Base-by-base conservation (phyloP, 2,797 vertebrate genomes). In the Phoxinus dragarum region DNA sequence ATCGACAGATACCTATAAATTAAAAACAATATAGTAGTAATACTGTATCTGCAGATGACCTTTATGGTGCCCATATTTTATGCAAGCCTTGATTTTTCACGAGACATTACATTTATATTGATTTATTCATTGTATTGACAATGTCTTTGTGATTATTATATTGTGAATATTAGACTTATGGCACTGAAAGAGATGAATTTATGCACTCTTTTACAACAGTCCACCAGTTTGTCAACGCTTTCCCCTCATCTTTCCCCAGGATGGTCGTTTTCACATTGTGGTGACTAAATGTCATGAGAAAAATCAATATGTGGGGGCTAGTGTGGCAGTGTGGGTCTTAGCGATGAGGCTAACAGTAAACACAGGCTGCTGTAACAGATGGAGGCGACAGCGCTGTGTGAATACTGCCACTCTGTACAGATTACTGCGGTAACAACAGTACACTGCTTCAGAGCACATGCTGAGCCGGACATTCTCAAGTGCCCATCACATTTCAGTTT, bases 261-360 rank as follows among this genome's bases (percentile, higher is more conserved):
- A 23, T 61, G 52, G 54, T 34, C n/a, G 8, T 74, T 54, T 71
- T 71, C 79, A 74, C 72, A 73, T 79, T 56, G 81, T 77, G 72
- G 40, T 88, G 82, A 88, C 84, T 86, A 84, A 90, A 88, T 84
- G 86, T 64, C 74, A 84, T 91, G 88, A 84, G 89, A 91, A 91
- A 87, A 90, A 90, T 90, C 90, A 89, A 90, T 92, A 91, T 83
- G 72, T 71, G 67, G 16, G 69, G 68, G 38, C 52, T 78, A 85
- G 80, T 16, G 64, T 76, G 27, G 74, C 73, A 34, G 72, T 23
- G 47, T 19, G 76, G 75, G 64, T 87, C 84, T 79, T 75, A 68
- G 76, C 56, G 76, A 36, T 76, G 71, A 80, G 80, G 76, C 81
- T 54, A 82, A 72, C 36, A 38, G 80, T 89, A 86, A 89, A 89